A percentile compares a stretch with the other conserved stretches of the same genome.
Evolutionary conservation across 2,113 vertebrate species (phyloP).

Genomic region (Chauna torquata): DNA sequence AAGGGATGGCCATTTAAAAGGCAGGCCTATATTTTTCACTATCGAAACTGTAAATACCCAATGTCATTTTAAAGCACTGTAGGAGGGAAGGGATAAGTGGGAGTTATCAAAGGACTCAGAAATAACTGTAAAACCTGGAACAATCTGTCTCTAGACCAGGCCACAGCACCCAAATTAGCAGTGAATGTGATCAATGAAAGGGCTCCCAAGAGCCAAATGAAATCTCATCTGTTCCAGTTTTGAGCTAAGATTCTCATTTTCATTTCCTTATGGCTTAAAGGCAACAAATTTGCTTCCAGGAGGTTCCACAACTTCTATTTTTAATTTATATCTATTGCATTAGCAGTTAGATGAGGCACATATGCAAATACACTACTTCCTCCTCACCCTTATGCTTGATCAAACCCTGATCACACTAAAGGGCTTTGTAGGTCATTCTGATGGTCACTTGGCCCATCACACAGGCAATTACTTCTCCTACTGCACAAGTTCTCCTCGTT

Average conservation of each 20-base stretch:
- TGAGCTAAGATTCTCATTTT: neutral
- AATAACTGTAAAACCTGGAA: neutral
- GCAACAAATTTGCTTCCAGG: neutral
- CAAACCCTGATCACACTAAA: neutral
- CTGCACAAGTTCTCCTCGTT: neutral
- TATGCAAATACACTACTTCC: neutral
- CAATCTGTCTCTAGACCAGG: neutral
- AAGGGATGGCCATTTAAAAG: neutral
- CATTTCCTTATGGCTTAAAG: neutral
- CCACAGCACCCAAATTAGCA: neutral
- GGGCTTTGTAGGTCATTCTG: neutral
- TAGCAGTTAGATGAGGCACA: neutral
- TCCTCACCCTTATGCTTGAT: neutral
- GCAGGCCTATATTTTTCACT: neutral
- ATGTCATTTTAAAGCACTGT: neutral
- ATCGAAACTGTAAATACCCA: neutral
- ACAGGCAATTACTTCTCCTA: neutral
- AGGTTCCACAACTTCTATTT: neutral
- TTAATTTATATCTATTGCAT: neutral
- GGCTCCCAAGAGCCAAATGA: rapidly evolving
- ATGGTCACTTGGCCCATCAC: neutral
- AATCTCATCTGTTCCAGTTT: neutral
- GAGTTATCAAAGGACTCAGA: neutral
- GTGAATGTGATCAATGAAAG: neutral
- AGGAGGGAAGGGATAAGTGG: neutral